Base-by-base conservation (phyloP, 2,113 vertebrate species). In the Pelecanoides urinatrix region DNA sequence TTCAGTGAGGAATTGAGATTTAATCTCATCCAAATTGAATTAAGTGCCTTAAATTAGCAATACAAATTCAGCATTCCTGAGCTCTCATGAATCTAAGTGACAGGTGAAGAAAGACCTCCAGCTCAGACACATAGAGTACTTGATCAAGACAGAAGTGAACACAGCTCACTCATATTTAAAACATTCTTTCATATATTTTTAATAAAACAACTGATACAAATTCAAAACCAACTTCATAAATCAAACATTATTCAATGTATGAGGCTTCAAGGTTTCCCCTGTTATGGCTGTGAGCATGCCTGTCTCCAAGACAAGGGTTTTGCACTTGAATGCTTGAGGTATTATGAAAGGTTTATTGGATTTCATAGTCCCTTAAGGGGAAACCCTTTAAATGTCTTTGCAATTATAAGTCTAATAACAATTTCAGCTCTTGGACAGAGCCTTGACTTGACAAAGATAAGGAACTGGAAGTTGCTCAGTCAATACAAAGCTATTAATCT, bases 341-440 rank as follows among this genome's bases (percentile, higher is more conserved):
- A 98, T 98, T 98, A 98, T 98, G 99, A 99, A 99, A 99, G 99
- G 98, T 99, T 99, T 99, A 99, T 99, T 99, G 99, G 99, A 99
- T 99, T 99, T 99, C 97, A 97, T 97, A 98, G 96, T 98, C 99
- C 99, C 99, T 99, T 98, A 98, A 99, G 99, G 99, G 98, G 98
- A 99, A 99, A 99, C 99, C 98, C 99, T 99, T 99, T 99, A 99
- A 99, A 99, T 99, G 99, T 99, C 99, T 99, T 98, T 96, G 98
- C 99, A 99, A 99, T 99, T 99, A 99, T 99, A 99, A 98, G 98
- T 99, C 99, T 99, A 99, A 99, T 99, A 99, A 99, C 98, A 98
- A 98, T 98, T 97, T 98, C 98, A 98, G 98, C 98, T 98, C 98
- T 98, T 98, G 98, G 98, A 98, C 98, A 98, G 96, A 98, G 98